Conservation (phyloP, 1,140 invertebrate species). For the Cotesia glomerata region DNA sequence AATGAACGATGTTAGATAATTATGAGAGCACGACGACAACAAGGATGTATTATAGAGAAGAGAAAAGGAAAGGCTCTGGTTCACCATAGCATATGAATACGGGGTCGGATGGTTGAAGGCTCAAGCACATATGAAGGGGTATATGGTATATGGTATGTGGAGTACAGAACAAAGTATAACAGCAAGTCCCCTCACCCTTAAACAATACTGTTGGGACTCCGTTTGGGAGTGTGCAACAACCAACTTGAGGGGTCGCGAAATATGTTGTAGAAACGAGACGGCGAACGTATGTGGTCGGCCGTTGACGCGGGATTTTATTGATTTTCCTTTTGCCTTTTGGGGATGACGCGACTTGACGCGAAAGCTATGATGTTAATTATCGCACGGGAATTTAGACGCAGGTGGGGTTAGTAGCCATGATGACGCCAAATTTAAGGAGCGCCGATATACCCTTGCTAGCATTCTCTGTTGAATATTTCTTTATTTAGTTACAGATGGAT, state of each 20-base stretch:
- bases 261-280: conserved; percentile 15
- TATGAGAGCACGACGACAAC: no score
- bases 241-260: conserved; percentile 16
- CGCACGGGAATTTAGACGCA: conserved; percentile 13
- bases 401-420: conserved; percentile 8
- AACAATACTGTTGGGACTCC: no score
- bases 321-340: conserved; percentile 22
- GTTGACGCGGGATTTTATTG: conserved; percentile 23
- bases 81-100: no score
- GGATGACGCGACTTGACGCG: neutral
- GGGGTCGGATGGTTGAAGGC: no score
- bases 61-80: no score
- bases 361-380: conserved; percentile 20
- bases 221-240: neutral
- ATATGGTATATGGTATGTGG: no score
- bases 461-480: neutral
- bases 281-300: conserved; percentile 22
- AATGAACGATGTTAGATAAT: no score
- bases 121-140: no score
- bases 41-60: no score
- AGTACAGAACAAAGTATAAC: no score
- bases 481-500: neutral
- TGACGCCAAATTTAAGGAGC: neutral
- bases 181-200: neutral
- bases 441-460: neutral